A percentile compares a stretch with the other conserved stretches of the same genome.
phyloP scores from a whole-genome alignment of 1,140 invertebrate species.

The Solen grandis region DNA sequence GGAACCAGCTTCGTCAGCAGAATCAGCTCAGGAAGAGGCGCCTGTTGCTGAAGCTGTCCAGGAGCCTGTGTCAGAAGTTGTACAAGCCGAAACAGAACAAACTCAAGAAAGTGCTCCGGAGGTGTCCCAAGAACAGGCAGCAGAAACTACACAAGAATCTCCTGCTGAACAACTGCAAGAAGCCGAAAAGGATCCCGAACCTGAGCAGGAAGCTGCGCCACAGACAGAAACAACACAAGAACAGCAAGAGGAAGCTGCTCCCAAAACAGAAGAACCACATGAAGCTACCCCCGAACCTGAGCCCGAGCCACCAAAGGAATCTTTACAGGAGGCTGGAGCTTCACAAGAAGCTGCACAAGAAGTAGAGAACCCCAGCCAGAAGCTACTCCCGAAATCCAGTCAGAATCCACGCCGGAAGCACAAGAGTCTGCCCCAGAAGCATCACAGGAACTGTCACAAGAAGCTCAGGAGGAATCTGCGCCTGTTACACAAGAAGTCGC shows the following conservation, averaged over 20 bases:
- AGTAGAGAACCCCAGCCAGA: neutral
- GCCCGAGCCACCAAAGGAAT: neutral
- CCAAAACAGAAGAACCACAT: too few relatives aligned
- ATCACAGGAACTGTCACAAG: too few relatives aligned
- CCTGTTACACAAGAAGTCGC: neutral
- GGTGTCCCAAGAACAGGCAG: neutral
- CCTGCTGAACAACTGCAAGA: neutral
- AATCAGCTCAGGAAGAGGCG: too few relatives aligned
- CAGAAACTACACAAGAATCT: neutral
- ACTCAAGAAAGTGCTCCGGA: neutral
- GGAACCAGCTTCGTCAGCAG: neutral
- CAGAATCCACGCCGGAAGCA: neutral
- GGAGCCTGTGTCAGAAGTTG: too few relatives aligned
- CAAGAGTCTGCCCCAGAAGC: neutral
- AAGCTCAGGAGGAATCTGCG: too few relatives aligned
- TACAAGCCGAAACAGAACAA: neutral
- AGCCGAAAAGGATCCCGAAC: neutral
- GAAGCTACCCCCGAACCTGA: too few relatives aligned
- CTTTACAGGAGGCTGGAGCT: neutral
- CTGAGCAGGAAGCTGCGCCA: neutral
- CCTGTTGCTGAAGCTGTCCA: too few relatives aligned
- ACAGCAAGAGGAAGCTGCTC: neutral
- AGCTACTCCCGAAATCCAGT: neutral
- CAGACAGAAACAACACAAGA: neutral
- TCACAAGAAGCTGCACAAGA: neutral